phyloP scores from a whole-genome alignment of 2,888 invertebrate species.

The Rapana venosa region DNA sequence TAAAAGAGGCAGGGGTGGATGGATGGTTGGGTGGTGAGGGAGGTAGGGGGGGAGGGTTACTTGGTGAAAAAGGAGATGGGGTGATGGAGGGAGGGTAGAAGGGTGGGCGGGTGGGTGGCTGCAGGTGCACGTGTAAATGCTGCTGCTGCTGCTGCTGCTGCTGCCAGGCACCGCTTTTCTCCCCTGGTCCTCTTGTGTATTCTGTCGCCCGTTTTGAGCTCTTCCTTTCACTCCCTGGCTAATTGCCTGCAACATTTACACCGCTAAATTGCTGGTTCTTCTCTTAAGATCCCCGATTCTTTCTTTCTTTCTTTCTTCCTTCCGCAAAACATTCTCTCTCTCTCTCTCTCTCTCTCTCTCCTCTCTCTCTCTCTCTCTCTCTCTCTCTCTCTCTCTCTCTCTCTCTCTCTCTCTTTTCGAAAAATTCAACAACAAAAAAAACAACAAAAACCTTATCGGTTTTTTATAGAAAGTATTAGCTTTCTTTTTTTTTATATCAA shows the following conservation, averaged over 20 bases:
- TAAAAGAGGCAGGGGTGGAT: too few relatives aligned
- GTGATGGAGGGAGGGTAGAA: too few relatives aligned
- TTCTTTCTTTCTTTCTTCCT: not conserved
- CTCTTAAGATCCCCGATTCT: not conserved
- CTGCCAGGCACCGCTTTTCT: too few relatives aligned
- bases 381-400: slow-evolving; percentile 25
- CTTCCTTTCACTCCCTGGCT: not conserved
- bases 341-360: slow-evolving; percentile 22
- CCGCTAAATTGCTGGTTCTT: not conserved
- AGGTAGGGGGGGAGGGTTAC: too few relatives aligned
- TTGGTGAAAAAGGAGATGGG: too few relatives aligned
- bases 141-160: too few relatives aligned
- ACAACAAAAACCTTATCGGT: too few relatives aligned
- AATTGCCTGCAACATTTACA: slow-evolving; percentile 20
- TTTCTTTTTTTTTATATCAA: not conserved
- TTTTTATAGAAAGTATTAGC: not conserved
- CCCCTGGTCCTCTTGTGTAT: not conserved
- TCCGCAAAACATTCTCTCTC: not conserved
- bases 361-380: slow-evolving; percentile 25
- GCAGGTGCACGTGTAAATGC: too few relatives aligned
- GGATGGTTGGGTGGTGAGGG: too few relatives aligned
- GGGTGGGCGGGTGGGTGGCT: too few relatives aligned
- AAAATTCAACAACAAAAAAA: not conserved
- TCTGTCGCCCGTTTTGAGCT: not conserved
- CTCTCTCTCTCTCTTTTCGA: not conserved